Evolutionary conservation across 2,888 invertebrate species (phyloP), one percentile per base, ranked within the genome.

Genomic region (Luperina testacea): DNA sequence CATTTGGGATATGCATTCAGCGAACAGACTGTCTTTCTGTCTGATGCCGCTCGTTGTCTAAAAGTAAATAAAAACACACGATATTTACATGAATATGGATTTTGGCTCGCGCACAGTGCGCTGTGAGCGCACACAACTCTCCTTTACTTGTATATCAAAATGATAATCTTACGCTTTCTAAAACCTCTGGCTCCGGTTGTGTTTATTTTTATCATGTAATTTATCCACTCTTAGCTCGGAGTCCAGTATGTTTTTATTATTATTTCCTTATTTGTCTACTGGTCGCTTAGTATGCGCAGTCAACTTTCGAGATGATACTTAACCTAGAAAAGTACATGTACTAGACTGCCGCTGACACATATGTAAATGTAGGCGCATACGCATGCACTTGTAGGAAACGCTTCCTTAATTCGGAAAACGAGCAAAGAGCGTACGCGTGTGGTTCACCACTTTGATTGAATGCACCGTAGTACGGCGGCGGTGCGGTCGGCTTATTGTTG

Each of bases 271-370:
- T 93, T 91, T 92, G 92, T 91, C 87, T 87, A 80, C 79, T 84
- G 79, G 88, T 85, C 87, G 90, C 90, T 93, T 90, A 90, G 89
- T 92, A 92, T 93, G 92, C 92, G 91, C 88, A 88, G 89, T 88
- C 90, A 89, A 91, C 93, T 94, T 93, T 94, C 92, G 84, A 93
- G 92, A 91, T 92, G 92, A 91, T 89, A 90, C 92, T 92, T 93
- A 93, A 92, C 93, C 94, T 93, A 93, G 91, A 92, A 92, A 92
- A 90, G 86, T 82, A 80, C 82, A 72, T 15, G 81, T 77, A 87
- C 86, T 88, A 88, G 85, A 75, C 79, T 71, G 82, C 81, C 68
- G 79, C 69, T 83, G 84, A 67, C 90, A 86, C 27, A 80, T 85
- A 78, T 85, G 76, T n/a, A 32, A 57, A 57, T 73, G 80, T 70